phyloP scores from a whole-genome alignment of 1,140 invertebrate genomes.

The Saccostrea cuccullata region DNA sequence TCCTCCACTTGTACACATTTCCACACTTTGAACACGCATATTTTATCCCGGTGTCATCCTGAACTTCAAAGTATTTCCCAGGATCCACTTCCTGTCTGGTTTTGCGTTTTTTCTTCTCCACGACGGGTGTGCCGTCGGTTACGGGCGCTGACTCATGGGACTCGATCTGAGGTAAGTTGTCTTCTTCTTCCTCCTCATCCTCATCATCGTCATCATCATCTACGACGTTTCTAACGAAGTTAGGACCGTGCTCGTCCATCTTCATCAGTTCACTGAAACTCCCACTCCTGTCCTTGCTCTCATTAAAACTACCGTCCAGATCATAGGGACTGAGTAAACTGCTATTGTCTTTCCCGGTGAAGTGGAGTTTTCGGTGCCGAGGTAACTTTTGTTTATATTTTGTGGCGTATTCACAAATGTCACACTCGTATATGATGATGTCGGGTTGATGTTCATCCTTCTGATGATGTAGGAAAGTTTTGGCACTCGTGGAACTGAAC shows the following conservation, averaged over 20 bases:
- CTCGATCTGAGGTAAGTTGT: slow-evolving; percentile 49
- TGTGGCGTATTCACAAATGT: slow-evolving; percentile 74
- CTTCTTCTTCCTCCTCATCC: slow-evolving; percentile 69
- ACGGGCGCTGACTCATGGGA: not conserved
- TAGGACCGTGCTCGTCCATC: slow-evolving; percentile 5
- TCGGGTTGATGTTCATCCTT: slow-evolving; percentile 66
- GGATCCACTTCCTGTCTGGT: slow-evolving; percentile 77
- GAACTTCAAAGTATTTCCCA: slow-evolving; percentile 76
- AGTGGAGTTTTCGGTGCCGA: slow-evolving; percentile 72
- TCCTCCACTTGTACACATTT: slow-evolving; percentile 78
- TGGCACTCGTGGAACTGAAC: slow-evolving; percentile 68
- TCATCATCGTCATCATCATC: slow-evolving; percentile 65
- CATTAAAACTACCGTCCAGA: slow-evolving; percentile 61
- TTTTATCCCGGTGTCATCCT: slow-evolving; percentile 75
- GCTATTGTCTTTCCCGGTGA: slow-evolving; percentile 63
- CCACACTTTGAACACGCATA: slow-evolving; percentile 79
- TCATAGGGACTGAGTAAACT: slow-evolving; percentile 55
- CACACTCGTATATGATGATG: slow-evolving; percentile 72
- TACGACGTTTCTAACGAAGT: slow-evolving; percentile 47
- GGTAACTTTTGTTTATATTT: slow-evolving; percentile 74
- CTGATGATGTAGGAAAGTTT: slow-evolving; percentile 68
- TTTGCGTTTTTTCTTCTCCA: slow-evolving; percentile 73
- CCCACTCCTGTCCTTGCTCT: slow-evolving; percentile 51
- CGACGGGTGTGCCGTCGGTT: slow-evolving; percentile 45
- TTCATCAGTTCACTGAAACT: slow-evolving; percentile 28